Evolutionary conservation across 2,888 invertebrate genomes (phyloP), one percentile per base, ranked within the genome.

Genomic region (Erebia ligea): DNA sequence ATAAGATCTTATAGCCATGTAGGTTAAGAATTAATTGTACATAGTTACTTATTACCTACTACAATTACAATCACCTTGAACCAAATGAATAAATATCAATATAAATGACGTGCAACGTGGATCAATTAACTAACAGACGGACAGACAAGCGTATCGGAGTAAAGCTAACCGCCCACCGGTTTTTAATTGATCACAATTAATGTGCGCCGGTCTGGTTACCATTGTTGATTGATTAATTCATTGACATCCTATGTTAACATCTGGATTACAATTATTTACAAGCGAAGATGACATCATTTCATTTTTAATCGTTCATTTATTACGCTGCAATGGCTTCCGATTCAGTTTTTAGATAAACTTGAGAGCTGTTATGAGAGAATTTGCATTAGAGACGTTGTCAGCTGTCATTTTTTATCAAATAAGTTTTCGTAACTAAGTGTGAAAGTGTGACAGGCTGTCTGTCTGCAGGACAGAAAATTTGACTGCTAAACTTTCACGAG

Each of bases 71-170:
- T 57, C 25, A 57, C 57, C 57, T 57, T 57, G 57, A 57, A 34
- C 57, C 34, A 57, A 57, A 57, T 57, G 57, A 57, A 57, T 57
- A n/a, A 34, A 15, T 57, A 57, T 57, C 57, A 57, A 34, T 57
- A 57, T 57, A 57, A 57, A 57, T 34, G 57, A 34, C 4, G 2
- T 34, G 8, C 57, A 57, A 17, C 54, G 25, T 13, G 5, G 8
- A 25, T 57, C 57, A 57, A 57, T 57, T 57, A 25, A 57, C 15
- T 57, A 25, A 57, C 15, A 13, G 15, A 57, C 57, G 6, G 57
- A 57, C 57, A 34, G 57, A 57, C 57, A 34, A 10, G 57, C 5
- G 0, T 15, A 21, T 34, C n/a, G 11, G 34, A 13, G 57, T 11
- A 15, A 25, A 54, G 54, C 54, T 54, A 19, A 19, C 54, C 57